phyloP scores from a whole-genome alignment of 2,113 vertebrate genomes.

The Notechis scutatus region DNA sequence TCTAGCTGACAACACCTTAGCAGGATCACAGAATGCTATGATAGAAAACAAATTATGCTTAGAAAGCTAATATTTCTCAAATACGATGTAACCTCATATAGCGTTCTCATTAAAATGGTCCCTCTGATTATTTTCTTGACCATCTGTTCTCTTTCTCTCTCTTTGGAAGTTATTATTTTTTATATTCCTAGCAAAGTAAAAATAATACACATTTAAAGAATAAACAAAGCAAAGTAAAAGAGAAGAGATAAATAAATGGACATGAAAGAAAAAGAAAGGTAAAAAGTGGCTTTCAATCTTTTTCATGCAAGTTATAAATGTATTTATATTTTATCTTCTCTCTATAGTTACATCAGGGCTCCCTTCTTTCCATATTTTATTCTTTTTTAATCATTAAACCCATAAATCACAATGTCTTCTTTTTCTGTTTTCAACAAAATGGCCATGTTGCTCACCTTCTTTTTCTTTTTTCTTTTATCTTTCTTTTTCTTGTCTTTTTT shows the following conservation, averaged over 20 bases:
- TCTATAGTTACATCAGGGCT: neutral
- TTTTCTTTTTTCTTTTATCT: neutral
- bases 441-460: neutral
- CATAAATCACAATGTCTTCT: neutral
- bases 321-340: neutral
- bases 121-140: neutral
- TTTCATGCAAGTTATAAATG: neutral
- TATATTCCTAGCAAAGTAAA: neutral
- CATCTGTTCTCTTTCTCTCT: neutral
- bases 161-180: neutral
- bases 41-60: neutral
- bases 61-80: neutral
- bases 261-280: neutral
- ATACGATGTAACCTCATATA: neutral
- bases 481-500: neutral
- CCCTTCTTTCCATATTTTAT: neutral
- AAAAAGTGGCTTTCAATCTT: neutral
- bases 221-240: neutral
- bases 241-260: neutral
- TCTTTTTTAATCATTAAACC: neutral
- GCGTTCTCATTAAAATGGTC: neutral
- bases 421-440: neutral
- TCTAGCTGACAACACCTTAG: neutral
- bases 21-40: neutral
- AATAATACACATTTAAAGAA: neutral